Evolutionary conservation across 2,888 invertebrate species (phyloP).

Genomic region (Cheilosia vernalis): DNA sequence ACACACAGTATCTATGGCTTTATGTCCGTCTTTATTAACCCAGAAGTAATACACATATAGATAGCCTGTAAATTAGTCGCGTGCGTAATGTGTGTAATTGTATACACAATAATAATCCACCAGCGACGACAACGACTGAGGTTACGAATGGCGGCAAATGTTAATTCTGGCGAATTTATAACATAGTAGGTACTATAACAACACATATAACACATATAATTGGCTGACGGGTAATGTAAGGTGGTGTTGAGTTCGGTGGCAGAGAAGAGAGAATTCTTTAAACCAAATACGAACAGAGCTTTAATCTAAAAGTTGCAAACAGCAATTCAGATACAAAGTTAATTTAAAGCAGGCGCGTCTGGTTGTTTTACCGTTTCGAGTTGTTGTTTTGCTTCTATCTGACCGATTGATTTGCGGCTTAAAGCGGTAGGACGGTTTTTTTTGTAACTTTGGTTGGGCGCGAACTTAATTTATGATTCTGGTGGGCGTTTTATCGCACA

Average conservation of each 20-base stretch:
- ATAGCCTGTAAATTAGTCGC: conserved; percentile 43
- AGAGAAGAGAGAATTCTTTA: not conserved
- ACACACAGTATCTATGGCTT: conserved; percentile 5
- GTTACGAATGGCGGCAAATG: conserved; percentile 9
- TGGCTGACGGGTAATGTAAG: not conserved
- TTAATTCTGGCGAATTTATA: conserved; percentile 43
- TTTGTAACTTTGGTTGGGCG: not conserved
- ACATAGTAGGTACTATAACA: conserved; percentile 13
- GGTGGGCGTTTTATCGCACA: not conserved
- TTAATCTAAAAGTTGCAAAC: conserved; percentile 1
- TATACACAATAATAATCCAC: not conserved
- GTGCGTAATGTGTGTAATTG: conserved; percentile 25
- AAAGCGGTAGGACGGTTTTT: not conserved
- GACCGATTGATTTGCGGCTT: conserved; percentile 27
- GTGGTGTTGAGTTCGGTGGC: not conserved
- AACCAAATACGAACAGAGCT: conserved; percentile 11
- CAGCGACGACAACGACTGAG: not conserved
- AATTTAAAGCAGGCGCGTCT: not conserved
- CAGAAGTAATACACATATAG: conserved; percentile 31
- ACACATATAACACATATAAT: conserved; percentile 2
- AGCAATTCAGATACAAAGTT: not conserved
- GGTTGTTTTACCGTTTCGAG: not conserved
- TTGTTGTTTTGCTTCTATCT: conserved; percentile 28
- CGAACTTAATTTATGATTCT: not conserved
- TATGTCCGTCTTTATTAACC: conserved; percentile 3